Conservation (phyloP, 2,888 invertebrate genomes). For the Diogma glabrata region DNA sequence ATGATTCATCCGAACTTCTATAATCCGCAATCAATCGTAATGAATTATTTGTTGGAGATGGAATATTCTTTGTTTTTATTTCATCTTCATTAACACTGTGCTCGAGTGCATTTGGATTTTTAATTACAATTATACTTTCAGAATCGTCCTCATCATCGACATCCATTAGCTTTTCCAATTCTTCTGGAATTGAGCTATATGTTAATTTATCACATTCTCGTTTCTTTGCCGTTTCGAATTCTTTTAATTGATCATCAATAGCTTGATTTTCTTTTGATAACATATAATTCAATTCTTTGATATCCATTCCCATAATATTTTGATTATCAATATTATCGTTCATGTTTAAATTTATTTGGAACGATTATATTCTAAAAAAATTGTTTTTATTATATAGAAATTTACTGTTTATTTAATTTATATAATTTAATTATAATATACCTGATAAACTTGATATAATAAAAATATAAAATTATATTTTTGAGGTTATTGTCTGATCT, state of each 20-base stretch:
- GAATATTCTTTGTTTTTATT: background rate
- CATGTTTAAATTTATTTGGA: too few relatives aligned
- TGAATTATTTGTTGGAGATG: background rate
- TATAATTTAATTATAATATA: too few relatives aligned
- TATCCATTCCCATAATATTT: background rate
- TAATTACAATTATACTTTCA: background rate
- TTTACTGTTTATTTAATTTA: too few relatives aligned
- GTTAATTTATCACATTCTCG: background rate
- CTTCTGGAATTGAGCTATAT: background rate
- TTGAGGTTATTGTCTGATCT: background rate
- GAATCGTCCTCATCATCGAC: background rate
- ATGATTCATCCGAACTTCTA: constrained; percentile 2
- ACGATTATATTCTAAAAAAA: too few relatives aligned
- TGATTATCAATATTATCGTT: constrained; percentile 3
- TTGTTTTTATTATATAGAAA: too few relatives aligned
- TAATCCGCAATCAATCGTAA: constrained; percentile 1
- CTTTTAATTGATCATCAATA: constrained; percentile 7
- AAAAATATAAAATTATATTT: too few relatives aligned
- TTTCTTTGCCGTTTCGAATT: background rate
- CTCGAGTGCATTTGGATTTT: background rate
- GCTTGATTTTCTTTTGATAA: constrained; percentile 6
- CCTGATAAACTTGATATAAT: too few relatives aligned
- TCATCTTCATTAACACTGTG: background rate
- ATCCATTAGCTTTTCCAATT: constrained; percentile 4
- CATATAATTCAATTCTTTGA: background rate